Evolutionary conservation across 23 tunicate species (phyloP).

Genomic region (Botrylloides violaceus): DNA sequence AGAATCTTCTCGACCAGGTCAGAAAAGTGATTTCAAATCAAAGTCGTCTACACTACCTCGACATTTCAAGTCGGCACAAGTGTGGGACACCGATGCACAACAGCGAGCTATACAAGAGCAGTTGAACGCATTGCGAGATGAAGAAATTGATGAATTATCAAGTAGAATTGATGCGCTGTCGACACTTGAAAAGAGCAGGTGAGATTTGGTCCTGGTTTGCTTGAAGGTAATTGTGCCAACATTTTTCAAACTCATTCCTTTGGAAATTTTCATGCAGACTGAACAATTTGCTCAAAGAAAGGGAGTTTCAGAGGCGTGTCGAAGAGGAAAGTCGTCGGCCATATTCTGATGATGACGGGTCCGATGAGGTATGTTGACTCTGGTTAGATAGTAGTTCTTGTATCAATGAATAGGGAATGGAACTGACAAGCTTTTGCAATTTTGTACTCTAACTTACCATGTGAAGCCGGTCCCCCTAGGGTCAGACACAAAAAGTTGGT

Average conservation of each 20-base stretch:
- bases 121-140: slow-evolving; percentile 79
- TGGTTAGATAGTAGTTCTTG: not conserved
- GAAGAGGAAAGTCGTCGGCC: slow-evolving; percentile 56
- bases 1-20: not conserved
- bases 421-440: too few species aligned
- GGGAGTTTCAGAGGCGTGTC: slow-evolving; percentile 64
- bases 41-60: slow-evolving; percentile 86
- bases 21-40: slow-evolving; percentile 19
- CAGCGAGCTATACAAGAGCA: slow-evolving; percentile 83
- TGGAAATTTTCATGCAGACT: slow-evolving; percentile 27
- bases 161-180: slow-evolving; percentile 33
- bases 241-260: not conserved
- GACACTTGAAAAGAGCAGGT: slow-evolving; percentile 71
- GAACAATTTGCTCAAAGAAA: slow-evolving; percentile 62
- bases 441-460: too few species aligned
- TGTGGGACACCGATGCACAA: slow-evolving; percentile 46
- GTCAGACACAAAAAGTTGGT: too few species aligned
- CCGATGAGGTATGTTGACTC: slow-evolving; percentile 63
- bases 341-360: slow-evolving; percentile 60
- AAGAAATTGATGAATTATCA: slow-evolving; percentile 67
- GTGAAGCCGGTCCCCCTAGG: too few species aligned
- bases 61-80: slow-evolving; percentile 63
- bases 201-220: not conserved
- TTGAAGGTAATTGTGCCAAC: not conserved
- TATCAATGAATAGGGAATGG: too few species aligned